Conservation (phyloP, 2,888 invertebrate genomes). For the Cosmia pyralina region DNA sequence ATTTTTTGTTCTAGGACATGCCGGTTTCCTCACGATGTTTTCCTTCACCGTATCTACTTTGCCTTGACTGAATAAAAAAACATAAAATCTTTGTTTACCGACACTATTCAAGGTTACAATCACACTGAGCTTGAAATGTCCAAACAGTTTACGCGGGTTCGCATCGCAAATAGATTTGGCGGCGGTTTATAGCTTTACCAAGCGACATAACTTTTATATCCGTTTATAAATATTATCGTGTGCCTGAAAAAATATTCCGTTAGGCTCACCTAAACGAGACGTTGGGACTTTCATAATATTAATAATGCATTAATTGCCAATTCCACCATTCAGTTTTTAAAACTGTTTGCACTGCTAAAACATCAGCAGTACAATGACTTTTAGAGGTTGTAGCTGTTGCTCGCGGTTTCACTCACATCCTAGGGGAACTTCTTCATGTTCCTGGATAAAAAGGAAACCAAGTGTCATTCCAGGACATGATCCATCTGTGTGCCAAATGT, state of each 20-base stretch:
- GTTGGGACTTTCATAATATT: neutral
- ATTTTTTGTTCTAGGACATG: neutral
- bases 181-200: constrained; percentile 45
- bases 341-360: neutral
- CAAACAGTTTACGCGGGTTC: constrained; percentile 53
- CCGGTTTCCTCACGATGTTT: neutral
- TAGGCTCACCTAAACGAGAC: neutral
- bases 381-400: neutral
- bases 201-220: constrained; percentile 56
- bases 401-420: neutral
- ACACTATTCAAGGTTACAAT: constrained; percentile 56
- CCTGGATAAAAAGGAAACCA: neutral
- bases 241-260: constrained; percentile 55
- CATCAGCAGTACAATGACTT: neutral
- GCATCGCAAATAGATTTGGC: constrained; percentile 53
- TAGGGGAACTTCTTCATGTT: neutral
- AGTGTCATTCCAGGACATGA: neutral
- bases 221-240: constrained; percentile 56
- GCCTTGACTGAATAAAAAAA: constrained; percentile 29
- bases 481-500: neutral
- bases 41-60: neutral
- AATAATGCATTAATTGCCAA: neutral
- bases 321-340: neutral
- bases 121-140: constrained; percentile 51
- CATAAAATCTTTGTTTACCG: constrained; percentile 36